A percentile compares a stretch with the other conserved stretches of the same genome.
Evolutionary conservation across 1,140 invertebrate species (phyloP).

Genomic region (Trichomalopsis sarcophagae): DNA sequence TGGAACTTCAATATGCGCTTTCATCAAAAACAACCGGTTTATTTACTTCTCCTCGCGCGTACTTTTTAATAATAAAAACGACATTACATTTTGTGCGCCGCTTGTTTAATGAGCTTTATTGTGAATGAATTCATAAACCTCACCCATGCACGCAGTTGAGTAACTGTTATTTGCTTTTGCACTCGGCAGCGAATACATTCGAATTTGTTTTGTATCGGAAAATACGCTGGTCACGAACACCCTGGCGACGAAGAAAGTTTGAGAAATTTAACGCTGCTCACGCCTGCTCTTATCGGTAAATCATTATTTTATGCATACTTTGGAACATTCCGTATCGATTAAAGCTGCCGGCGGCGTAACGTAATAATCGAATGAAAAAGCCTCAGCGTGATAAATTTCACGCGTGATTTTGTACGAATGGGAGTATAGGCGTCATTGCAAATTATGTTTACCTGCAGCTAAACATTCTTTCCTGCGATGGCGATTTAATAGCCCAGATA

Average conservation of each 20-base stretch:
- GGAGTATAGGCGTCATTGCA: too few relatives aligned
- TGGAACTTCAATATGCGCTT: neutral
- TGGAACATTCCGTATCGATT: conserved; percentile 13
- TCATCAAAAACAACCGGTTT: neutral
- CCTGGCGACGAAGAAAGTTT: neutral
- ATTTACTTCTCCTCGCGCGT: too few relatives aligned
- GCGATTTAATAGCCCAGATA: too few relatives aligned
- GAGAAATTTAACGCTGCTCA: neutral
- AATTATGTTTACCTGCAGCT: too few relatives aligned
- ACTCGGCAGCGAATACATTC: neutral
- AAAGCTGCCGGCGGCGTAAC: conserved; percentile 14
- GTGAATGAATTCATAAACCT: neutral
- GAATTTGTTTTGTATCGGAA: neutral
- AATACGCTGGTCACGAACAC: neutral
- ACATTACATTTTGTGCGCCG: neutral
- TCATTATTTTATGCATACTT: conserved; percentile 36
- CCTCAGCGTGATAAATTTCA: neutral
- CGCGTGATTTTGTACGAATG: neutral
- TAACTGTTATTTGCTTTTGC: neutral
- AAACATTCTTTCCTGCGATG: too few relatives aligned
- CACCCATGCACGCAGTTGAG: neutral
- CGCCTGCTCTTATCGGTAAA: neutral
- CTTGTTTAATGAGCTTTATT: neutral
- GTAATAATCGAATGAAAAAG: neutral
- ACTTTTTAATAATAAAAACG: too few relatives aligned